Conservation (phyloP, 35 echinoderm and acorn worm genomes). For the Hemicentrotus pulcherrimus region DNA sequence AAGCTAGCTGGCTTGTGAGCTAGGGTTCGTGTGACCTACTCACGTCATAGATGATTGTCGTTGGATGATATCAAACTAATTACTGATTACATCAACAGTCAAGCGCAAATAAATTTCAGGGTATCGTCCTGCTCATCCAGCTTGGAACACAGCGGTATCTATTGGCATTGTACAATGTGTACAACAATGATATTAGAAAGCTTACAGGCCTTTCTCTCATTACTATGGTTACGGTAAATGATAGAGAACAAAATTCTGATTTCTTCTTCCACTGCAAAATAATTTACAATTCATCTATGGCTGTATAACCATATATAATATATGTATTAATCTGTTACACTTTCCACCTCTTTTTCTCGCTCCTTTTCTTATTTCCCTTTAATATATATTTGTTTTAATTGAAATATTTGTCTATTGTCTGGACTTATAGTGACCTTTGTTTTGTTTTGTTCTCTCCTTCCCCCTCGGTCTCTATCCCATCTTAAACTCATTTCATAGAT, state of each 20-base stretch:
- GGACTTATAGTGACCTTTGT: no score
- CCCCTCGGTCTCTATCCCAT: background rate
- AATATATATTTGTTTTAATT: no score
- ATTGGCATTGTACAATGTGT: background rate
- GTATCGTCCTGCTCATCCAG: background rate
- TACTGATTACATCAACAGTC: constrained; percentile 5
- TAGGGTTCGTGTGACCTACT: background rate
- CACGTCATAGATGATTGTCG: constrained; percentile 27
- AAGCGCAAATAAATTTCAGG: background rate
- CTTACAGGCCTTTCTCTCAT: background rate
- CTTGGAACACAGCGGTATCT: background rate
- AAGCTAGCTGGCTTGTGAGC: background rate
- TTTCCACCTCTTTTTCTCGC: background rate
- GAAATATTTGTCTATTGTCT: no score
- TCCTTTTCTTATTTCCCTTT: background rate
- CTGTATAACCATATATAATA: background rate
- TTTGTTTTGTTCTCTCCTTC: background rate
- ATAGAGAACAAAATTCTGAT: background rate
- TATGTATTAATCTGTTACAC: background rate
- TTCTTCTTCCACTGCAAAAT: background rate
- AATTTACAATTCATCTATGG: background rate
- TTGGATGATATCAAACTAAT: constrained; percentile 3
- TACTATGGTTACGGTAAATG: background rate
- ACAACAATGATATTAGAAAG: background rate
- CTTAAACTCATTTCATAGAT: background rate